Evolutionary conservation across 1,140 invertebrate species (phyloP).

Genomic region (Lepidotrigona ventralis): DNA sequence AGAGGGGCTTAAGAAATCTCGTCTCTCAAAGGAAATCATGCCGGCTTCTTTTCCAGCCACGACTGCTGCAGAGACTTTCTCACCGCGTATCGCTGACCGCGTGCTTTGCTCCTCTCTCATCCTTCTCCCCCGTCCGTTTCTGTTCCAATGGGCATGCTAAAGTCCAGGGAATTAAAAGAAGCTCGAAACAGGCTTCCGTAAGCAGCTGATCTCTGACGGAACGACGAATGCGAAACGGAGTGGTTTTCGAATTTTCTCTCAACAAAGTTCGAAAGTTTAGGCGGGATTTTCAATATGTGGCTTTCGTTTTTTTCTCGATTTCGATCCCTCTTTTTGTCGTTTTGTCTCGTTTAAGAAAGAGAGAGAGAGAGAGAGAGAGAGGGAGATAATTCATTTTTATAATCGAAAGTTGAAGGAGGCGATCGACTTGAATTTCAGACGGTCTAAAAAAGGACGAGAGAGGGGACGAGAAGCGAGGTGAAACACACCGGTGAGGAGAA

Average conservation of each 20-base stretch:
- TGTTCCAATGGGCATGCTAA: neutral
- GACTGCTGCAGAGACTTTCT: neutral
- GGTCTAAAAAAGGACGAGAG: neutral
- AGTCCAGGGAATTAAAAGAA: neutral
- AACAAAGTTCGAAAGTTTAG: too few relatives aligned
- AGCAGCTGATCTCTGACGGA: neutral
- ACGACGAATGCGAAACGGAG: neutral
- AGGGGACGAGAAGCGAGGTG: neutral
- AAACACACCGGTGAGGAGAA: neutral
- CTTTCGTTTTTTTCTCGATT: too few relatives aligned
- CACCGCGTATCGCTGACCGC: neutral
- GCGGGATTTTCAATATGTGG: too few relatives aligned
- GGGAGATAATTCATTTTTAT: too few relatives aligned
- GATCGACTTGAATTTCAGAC: neutral
- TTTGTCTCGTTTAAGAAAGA: too few relatives aligned
- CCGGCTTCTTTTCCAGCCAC: neutral
- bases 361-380: too few relatives aligned
- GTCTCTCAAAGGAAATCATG: slow-evolving; percentile 36
- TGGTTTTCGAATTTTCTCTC: neutral
- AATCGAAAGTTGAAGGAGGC: neutral
- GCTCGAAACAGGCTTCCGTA: neutral
- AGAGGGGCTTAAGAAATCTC: slow-evolving; percentile 19
- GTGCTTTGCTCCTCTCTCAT: neutral
- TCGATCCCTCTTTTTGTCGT: too few relatives aligned
- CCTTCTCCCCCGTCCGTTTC: neutral